A percentile compares a stretch with the other conserved stretches of the same genome.
phyloP scores from a whole-genome alignment of 2,797 vertebrate species.

The Spatula versicolor region DNA sequence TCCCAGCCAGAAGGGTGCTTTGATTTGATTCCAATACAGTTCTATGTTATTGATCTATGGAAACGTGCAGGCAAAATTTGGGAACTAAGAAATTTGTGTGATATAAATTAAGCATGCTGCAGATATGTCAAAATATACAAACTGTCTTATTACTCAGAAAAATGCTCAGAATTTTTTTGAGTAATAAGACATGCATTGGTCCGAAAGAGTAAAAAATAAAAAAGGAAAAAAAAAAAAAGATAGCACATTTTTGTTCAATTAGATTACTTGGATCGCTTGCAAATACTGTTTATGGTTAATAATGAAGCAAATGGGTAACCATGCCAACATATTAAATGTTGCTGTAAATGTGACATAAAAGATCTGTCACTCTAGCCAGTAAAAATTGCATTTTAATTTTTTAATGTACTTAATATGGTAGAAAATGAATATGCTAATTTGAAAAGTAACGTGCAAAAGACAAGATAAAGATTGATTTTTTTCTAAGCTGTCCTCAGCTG shows the following conservation, averaged over 20 bases:
- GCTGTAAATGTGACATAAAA: slow-evolving; percentile 22
- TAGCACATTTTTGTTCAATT: neutral
- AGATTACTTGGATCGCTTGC: slow-evolving; percentile 1
- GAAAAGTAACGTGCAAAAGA: slow-evolving; percentile 37
- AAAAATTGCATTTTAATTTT: slow-evolving; percentile 10
- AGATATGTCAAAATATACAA: neutral
- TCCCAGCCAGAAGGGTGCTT: neutral
- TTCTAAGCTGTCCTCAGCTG: slow-evolving; percentile 4
- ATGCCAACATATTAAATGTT: slow-evolving; percentile 12
- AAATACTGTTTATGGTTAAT: neutral
- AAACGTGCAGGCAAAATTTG: neutral
- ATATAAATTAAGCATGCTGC: neutral
- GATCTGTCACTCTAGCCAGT: neutral
- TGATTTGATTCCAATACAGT: neutral
- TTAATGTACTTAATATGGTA: slow-evolving; percentile 13
- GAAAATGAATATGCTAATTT: slow-evolving; percentile 40
- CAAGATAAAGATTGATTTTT: slow-evolving; percentile 16
- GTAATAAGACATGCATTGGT: neutral
- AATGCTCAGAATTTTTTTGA: no score
- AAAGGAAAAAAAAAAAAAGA: neutral
- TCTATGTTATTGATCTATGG: neutral
- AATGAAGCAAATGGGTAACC: slow-evolving; percentile 27
- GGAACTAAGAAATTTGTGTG: neutral
- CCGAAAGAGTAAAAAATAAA: neutral
- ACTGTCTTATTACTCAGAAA: neutral